Conservation (phyloP, 2,888 invertebrate species). For the Cybosia mesomella region DNA sequence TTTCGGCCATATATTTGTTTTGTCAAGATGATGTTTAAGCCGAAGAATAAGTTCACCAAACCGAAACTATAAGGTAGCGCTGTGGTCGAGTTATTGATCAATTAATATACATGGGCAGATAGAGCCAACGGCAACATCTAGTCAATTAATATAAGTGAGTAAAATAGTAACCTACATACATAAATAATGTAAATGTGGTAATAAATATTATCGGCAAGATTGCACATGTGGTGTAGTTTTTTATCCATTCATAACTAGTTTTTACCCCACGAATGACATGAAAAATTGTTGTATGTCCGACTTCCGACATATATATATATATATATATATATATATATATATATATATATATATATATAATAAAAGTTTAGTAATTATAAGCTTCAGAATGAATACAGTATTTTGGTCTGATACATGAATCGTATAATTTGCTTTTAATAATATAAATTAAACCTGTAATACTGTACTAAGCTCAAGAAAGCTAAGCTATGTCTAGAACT, state of each 20-base stretch:
- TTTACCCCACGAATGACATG: neutral
- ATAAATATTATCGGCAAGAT: neutral
- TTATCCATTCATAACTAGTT: neutral
- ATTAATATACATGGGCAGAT: neutral
- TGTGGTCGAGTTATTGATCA: neutral
- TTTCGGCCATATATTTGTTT: neutral
- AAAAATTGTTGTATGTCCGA: neutral
- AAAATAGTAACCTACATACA: constrained; percentile 2
- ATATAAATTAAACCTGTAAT: too few species aligned
- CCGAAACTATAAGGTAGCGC: neutral
- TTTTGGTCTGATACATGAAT: too few species aligned
- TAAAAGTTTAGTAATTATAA: neutral
- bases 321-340: too few species aligned
- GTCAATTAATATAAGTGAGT: neutral
- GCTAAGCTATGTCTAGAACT: too few species aligned
- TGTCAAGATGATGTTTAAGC: neutral
- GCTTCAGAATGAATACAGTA: neutral
- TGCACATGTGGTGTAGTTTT: neutral
- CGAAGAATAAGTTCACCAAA: neutral
- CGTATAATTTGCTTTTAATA: too few species aligned
- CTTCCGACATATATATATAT: too few species aligned
- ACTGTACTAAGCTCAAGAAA: too few species aligned
- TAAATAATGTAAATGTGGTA: constrained; percentile 4
- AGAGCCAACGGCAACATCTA: neutral
- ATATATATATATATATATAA: too few species aligned